Base-by-base conservation (phyloP, 2,797 vertebrate species). In the Pristis pectinata region DNA sequence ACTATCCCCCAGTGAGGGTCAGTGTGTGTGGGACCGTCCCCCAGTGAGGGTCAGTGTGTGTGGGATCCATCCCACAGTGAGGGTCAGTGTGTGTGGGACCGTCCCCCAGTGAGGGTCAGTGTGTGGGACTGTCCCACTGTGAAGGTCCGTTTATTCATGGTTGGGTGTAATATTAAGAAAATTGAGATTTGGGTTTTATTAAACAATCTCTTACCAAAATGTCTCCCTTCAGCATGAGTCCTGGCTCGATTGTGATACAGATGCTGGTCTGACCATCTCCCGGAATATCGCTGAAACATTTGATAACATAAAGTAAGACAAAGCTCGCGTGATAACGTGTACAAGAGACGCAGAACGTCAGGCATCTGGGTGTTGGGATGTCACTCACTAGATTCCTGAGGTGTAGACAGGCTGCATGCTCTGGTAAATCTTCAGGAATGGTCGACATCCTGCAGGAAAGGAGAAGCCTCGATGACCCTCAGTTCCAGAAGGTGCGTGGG, bases 331-430 rank as follows among this genome's bases (percentile, higher is more conserved):
- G 72, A 22, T 37, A 79, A 11, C 1, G 0, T 64, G 61, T 61
- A 64, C 9, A 64, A 61, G 9, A 15, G 61, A 64, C 9, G 61
- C 15, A 6, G 15, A 64, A 15, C 64, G 61, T 64, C 9, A 64
- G 61, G 64, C 15, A n/a, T n/a, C n/a, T n/a, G n/a, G n/a, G n/a
- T n/a, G n/a, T 0, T 17, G 80, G 37, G 44, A 6, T 94, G 44
- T 95, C 96, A 97, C 98, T 98, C 98, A 99, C 99, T 99, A 99
- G 97, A 99, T 99, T 95, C 99, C 99, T 94, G 99, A 99, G n/a
- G 99, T 99, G 97, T 99, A 99, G 96, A 99, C 98, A 0, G 98
- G 99, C 96, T 99, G 99, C 99, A 99, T 99, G 95, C 98, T 98
- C 97, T 99, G 99, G 97, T 99, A 99, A 97, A 99, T 99, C 96